These are phyloP conservation scores for Arrhopalites spinosus DNA, from an alignment of 2,888 invertebrate species.

Conservation along the genomic window DNA sequence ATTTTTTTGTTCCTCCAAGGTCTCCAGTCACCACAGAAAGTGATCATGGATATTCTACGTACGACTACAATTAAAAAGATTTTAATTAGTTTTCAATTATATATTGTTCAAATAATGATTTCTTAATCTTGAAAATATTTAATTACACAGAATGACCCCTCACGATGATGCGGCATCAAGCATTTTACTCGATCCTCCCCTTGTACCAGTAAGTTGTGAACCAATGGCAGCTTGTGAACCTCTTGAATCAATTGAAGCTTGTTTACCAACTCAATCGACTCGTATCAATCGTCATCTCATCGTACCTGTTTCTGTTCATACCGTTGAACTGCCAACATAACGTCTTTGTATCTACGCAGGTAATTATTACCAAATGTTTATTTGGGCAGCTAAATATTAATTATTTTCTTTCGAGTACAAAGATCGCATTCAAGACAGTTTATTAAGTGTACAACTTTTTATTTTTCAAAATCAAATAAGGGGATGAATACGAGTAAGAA, in stretches of 20 bases:
- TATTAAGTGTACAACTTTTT: not conserved
- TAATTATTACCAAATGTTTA: not conserved
- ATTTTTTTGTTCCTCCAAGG: constrained; percentile 39
- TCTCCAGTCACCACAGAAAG: constrained; percentile 59
- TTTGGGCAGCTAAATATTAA: not conserved
- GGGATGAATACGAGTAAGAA: not conserved
- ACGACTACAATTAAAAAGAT: too few species aligned
- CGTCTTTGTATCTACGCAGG: not conserved
- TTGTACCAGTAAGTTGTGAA: too few species aligned
- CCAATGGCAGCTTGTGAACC: not conserved
- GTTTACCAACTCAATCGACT: not conserved
- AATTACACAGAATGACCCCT: constrained; percentile 71
- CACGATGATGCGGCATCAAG: constrained; percentile 69
- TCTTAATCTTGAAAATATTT: too few species aligned
- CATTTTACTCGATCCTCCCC: not conserved
- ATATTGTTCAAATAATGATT: too few species aligned
- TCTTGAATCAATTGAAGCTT: not conserved
- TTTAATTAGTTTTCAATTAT: too few species aligned
- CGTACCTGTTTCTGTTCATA: constrained; percentile 43
- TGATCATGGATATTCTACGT: constrained; percentile 90
- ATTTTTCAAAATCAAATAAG: not conserved
- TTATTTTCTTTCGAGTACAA: not conserved
- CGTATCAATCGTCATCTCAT: constrained; percentile 11
- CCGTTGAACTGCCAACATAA: constrained; percentile 22
- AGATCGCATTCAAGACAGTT: not conserved